These are phyloP conservation scores for Cyprinodon tularosa DNA, from an alignment of 2,113 vertebrate genomes.

Conservation along the genomic window DNA sequence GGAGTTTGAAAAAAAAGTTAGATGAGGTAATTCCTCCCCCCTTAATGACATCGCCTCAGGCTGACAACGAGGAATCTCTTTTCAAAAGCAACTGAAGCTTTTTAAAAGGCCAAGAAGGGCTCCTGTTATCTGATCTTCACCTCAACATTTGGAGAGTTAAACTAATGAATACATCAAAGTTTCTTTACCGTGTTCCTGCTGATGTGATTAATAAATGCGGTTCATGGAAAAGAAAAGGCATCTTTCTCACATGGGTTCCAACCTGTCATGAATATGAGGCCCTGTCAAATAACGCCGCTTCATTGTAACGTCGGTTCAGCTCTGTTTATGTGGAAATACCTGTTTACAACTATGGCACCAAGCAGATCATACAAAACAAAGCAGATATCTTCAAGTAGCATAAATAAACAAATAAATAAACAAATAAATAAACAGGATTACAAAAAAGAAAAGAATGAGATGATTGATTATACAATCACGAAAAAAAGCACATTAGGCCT, in stretches of 20 bases:
- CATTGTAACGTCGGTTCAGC: neutral
- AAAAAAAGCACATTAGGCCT: too few species aligned
- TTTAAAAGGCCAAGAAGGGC: slow-evolving; percentile 55
- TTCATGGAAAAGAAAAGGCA: slow-evolving; percentile 1
- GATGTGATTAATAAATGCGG: slow-evolving; percentile 31
- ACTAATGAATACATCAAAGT: slow-evolving; percentile 71
- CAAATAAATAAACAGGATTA: neutral
- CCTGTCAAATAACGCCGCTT: neutral
- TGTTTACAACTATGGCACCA: neutral
- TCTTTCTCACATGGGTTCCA: slow-evolving; percentile 8
- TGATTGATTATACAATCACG: too few species aligned
- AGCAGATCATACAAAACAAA: neutral
- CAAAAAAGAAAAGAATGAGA: too few species aligned
- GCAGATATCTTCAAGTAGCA: too few species aligned
- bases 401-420: too few species aligned
- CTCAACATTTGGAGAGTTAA: slow-evolving; percentile 40
- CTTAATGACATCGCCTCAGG: slow-evolving; percentile 56
- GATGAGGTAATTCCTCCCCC: slow-evolving; percentile 61
- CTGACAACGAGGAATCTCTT: slow-evolving; percentile 67
- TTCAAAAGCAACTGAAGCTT: slow-evolving; percentile 72
- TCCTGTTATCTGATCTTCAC: slow-evolving; percentile 74
- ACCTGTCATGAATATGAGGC: slow-evolving; percentile 27
- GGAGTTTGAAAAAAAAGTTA: slow-evolving; percentile 34
- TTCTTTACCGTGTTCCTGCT: slow-evolving; percentile 33
- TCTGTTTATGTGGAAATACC: neutral